Evolutionary conservation across 2,888 invertebrate genomes (phyloP).

Genomic region (Acanthococcus lagerstroemiae): DNA sequence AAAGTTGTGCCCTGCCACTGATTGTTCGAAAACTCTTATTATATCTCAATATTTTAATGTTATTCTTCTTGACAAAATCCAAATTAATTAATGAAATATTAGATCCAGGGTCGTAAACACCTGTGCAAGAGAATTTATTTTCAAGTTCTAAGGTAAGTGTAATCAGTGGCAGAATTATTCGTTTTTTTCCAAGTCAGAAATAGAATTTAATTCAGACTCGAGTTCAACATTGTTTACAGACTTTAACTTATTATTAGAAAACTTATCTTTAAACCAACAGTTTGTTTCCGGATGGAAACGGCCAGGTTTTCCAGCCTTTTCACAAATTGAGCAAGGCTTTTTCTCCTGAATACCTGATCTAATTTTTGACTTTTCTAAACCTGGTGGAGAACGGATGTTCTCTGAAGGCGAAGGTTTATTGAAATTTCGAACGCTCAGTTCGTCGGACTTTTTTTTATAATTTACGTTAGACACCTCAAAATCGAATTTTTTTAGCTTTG

Average conservation of each 20-base stretch:
- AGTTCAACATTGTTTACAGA: neutral
- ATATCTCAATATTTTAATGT: neutral
- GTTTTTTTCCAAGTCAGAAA: constrained; percentile 10
- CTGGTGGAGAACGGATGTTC: too few species aligned
- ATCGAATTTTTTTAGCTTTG: neutral
- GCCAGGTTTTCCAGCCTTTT: neutral
- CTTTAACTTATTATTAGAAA: neutral
- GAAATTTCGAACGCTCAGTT: neutral
- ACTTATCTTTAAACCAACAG: neutral
- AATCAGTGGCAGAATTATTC: constrained; percentile 3
- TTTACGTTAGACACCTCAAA: neutral
- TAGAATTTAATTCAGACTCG: neutral
- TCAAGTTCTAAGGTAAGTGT: neutral
- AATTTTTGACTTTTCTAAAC: neutral
- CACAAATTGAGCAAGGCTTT: neutral
- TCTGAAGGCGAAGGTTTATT: neutral
- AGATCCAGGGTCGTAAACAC: constrained; percentile 17
- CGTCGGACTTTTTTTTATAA: neutral
- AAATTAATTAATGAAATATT: constrained; percentile 18
- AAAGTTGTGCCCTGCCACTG: neutral
- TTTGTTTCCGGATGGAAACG: neutral
- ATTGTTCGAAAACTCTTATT: constrained; percentile 2
- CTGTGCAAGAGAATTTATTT: neutral
- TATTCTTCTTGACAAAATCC: neutral
- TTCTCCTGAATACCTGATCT: neutral